Conservation (phyloP, 2,113 vertebrate genomes). For the Passer montanus region DNA sequence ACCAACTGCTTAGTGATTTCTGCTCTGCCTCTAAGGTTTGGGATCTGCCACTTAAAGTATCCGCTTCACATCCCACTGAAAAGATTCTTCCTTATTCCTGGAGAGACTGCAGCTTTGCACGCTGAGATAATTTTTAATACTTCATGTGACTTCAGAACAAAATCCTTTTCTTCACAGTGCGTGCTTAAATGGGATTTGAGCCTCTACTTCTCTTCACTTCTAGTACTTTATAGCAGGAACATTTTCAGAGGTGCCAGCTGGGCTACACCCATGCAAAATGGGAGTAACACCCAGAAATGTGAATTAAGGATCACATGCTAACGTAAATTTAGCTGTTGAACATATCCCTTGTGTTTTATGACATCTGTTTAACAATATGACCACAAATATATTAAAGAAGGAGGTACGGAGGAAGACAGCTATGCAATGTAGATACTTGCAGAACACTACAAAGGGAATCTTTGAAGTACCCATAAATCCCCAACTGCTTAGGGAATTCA, state of each 20-base stretch:
- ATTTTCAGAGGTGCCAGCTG: background rate
- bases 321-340: background rate
- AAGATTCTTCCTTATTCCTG: background rate
- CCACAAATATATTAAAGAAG: background rate
- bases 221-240: background rate
- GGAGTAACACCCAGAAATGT: background rate
- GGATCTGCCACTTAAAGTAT: background rate
- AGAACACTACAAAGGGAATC: background rate
- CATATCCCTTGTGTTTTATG: background rate
- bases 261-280: background rate
- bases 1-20: background rate
- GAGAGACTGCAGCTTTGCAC: background rate
- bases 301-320: background rate
- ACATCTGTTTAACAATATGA: background rate
- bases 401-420: background rate
- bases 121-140: background rate
- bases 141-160: background rate
- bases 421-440: background rate
- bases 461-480: background rate
- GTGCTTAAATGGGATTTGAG: background rate
- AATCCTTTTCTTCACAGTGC: background rate
- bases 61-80: background rate
- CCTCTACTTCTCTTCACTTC: background rate
- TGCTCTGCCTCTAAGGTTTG: background rate
- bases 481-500: background rate